These are phyloP conservation scores for Baryphthengus martii DNA, from an alignment of 2,113 vertebrate genomes.

Conservation along the genomic window DNA sequence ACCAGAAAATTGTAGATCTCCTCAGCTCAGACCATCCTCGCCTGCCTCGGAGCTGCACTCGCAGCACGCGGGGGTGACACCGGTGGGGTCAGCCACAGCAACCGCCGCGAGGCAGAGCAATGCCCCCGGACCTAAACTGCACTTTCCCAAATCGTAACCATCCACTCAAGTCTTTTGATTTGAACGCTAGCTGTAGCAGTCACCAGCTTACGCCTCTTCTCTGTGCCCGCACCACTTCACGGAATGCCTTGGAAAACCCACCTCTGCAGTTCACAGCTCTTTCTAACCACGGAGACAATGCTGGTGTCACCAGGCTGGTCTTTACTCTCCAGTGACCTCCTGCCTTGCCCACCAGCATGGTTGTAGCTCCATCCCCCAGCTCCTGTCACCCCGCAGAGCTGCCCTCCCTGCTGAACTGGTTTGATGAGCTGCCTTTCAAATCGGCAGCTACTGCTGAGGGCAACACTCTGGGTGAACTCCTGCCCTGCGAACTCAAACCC, in stretches of 20 bases:
- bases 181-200: background rate
- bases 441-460: background rate
- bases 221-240: fast-evolving
- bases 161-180: fast-evolving
- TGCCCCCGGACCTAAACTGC: fast-evolving
- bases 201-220: background rate
- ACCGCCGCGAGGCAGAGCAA: fast-evolving
- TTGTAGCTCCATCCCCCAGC: background rate
- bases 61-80: background rate
- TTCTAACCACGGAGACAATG: background rate
- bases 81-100: background rate
- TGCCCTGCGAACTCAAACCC: background rate
- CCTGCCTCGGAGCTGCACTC: fast-evolving
- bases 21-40: fast-evolving
- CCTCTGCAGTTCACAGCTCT: too few relatives aligned
- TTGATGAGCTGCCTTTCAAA: background rate
- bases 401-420: background rate
- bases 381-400: background rate
- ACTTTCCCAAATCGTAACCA: fast-evolving
- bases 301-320: background rate
- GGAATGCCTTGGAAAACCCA: background rate
- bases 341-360: background rate
- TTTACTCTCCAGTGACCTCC: fast-evolving
- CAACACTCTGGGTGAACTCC: background rate
- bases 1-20: background rate